Base-by-base conservation (phyloP, 2,797 vertebrate species). In the Phylloscopus collybita region DNA sequence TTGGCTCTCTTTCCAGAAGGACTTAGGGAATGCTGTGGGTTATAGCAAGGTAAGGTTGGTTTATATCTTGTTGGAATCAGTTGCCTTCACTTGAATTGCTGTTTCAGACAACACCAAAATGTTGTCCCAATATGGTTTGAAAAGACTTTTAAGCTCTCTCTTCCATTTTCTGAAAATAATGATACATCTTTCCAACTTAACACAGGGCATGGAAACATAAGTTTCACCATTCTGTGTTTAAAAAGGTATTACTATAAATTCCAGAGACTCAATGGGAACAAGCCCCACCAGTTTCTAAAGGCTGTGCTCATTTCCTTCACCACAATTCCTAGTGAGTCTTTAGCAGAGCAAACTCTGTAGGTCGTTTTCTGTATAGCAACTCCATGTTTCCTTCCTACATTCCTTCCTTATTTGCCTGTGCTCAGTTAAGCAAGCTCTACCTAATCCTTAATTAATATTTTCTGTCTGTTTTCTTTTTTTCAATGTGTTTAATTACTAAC, bases 401-500 rank as follows among this genome's bases (percentile, higher is more conserved):
- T 40, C 40, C 40, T 40, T 40, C 40, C 40, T 40, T 10, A 56
- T 70, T 80, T 23, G 65, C 64, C 26, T 1, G 0, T 45, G 59
- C 49, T 79, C 65, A 44, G 34, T 50, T 86, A 54, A 88, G 57
- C 20, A 92, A 76, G 40, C 32, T 75, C 36, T 18, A 88, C 15
- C 40, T 87, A 84, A 92, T 82, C 36, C 23, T 75, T 88, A 93
- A 91, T 66, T 86, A 92, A 53, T 60, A 74, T 59, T 90, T 93
- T 88, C 38, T 38, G 49, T 36, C 67, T 2, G 10, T 61, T 70
- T 71, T 73, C 23, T 34, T 83, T 66, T 38, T 38, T 40, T 22
- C 34, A 1, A 38, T 45, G 25, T 32, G 26, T 79, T 90, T 79
- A 51, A 93, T 85, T 79, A 56, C 21, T 71, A 82, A 13, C 64